Percentiles rank a stretch among this genome's conserved stretches.
phyloP scores from a whole-genome alignment of 2,113 vertebrate genomes.

The Erythrocebus patas region DNA sequence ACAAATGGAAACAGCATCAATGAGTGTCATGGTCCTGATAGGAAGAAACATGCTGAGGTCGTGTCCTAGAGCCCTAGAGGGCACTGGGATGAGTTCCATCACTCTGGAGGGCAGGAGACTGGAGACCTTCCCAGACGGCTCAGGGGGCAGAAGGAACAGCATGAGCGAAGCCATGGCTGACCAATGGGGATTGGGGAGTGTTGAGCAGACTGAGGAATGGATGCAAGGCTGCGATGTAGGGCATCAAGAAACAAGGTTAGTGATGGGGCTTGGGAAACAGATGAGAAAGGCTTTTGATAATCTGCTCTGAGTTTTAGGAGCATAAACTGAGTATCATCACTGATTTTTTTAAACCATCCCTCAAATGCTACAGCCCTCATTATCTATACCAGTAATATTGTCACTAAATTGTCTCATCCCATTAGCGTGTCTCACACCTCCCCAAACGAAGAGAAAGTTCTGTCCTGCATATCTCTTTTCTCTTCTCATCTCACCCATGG shows the following conservation, averaged over 20 bases:
- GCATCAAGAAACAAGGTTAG: neutral
- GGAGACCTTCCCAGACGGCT: neutral
- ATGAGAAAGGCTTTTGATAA: neutral
- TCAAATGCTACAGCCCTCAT: neutral
- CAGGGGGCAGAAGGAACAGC: neutral
- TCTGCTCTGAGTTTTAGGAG: neutral
- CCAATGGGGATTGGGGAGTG: neutral
- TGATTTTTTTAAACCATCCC: neutral
- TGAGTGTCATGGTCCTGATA: neutral
- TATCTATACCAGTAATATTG: neutral
- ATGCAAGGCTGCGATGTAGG: fast-evolving
- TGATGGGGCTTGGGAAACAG: neutral
- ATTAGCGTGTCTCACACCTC: neutral
- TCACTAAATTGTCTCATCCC: neutral
- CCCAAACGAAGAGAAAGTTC: neutral
- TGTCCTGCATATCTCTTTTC: neutral
- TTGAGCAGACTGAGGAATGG: neutral
- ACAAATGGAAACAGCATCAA: neutral
- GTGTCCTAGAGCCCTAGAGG: neutral
- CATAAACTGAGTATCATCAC: neutral
- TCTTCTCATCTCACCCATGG: neutral
- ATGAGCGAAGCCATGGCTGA: too few species aligned
- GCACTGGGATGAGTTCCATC: neutral
- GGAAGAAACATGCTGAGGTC: neutral
- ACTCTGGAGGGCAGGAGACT: too few species aligned